Base-by-base conservation (phyloP, 2,797 vertebrate genomes). In the Loris lydekkerianus region DNA sequence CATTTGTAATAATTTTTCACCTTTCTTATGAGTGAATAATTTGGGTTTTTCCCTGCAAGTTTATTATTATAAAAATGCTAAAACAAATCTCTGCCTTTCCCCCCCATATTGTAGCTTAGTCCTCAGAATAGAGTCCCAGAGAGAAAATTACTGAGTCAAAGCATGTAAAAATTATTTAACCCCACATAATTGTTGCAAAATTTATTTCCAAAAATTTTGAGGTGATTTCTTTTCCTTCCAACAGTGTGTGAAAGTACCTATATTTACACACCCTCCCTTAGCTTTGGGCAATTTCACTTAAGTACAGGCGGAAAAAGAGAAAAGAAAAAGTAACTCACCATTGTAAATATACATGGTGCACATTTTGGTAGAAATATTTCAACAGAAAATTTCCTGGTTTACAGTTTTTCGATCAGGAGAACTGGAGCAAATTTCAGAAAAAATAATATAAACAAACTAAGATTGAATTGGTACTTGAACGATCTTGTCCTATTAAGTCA, bases 71-170 rank as follows among this genome's bases (percentile, higher is more conserved):
- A 60, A 61, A 93, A 58, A n/a, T 31, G n/a, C 13, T 49, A 17
- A 40, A 75, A 81, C 15, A 31, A 93, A 58, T 15, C 65, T n/a
- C 34, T 69, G 73, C 8, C 63, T 63, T 17, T 63, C 72, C 20
- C 72, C 46, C 49, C 1, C 49, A 18, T 65, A 72, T n/a, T 76
- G 65, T 70, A 13, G 5, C n/a, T 81, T 76, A 15, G 49, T 88
- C 34, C 67, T 60, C 34, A 61, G 85, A 56, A 56, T 31, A 17
- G 13, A 61, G 88, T 65, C 31, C 40, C 73, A 82, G 49, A 82
- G 63, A 95, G 58, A 37, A 92, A 82, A 86, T 46, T 31, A 49
- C 20, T 56, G 49, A 76, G n/a, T 40, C 18, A 92, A 89, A 85
- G 46, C 29, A 40, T 53, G 25, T 49, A 43, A 80, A 25, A 15